Evolutionary conservation across 2,113 vertebrate genomes (phyloP).

Genomic region (Camelus bactrianus): DNA sequence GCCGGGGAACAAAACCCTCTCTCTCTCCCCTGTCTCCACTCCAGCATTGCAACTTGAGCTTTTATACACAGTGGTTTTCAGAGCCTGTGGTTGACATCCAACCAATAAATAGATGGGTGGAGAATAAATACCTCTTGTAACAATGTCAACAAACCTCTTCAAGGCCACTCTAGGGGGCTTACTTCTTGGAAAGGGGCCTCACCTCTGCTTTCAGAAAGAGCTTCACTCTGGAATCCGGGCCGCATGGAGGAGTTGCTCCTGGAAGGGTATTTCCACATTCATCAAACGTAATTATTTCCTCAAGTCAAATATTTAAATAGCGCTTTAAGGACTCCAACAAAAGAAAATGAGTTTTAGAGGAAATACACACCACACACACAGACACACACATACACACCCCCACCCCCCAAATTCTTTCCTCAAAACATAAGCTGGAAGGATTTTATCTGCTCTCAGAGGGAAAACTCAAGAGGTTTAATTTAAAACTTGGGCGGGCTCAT

Average conservation of each 20-base stretch:
- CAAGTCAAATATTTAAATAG: slow-evolving; percentile 61
- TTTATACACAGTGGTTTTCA: not conserved
- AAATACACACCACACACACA: not conserved
- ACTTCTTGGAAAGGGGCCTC: not conserved
- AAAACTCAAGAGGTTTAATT: slow-evolving; percentile 54
- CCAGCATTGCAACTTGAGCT: not conserved
- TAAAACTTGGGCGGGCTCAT: slow-evolving; percentile 50
- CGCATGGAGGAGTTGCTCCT: not conserved
- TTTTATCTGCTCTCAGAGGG: slow-evolving; percentile 7
- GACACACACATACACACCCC: not conserved
- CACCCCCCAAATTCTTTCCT: slow-evolving; percentile 37
- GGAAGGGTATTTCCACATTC: slow-evolving; percentile 8
- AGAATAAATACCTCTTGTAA: not conserved
- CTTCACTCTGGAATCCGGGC: slow-evolving; percentile 24
- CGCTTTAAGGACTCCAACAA: slow-evolving; percentile 54
- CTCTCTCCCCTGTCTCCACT: accelerated
- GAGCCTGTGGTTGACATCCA: not conserved
- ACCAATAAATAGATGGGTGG: not conserved
- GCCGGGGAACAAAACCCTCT: not conserved
- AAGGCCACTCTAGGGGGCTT: not conserved
- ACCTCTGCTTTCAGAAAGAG: not conserved
- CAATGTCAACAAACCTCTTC: not conserved
- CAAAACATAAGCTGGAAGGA: slow-evolving; percentile 52
- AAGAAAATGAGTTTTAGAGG: slow-evolving; percentile 63
- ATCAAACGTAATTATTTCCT: not conserved